Percentiles rank a stretch among this genome's conserved stretches.
Conservation (phyloP, 2,888 invertebrate genomes). For the Aleiodes alternator region DNA sequence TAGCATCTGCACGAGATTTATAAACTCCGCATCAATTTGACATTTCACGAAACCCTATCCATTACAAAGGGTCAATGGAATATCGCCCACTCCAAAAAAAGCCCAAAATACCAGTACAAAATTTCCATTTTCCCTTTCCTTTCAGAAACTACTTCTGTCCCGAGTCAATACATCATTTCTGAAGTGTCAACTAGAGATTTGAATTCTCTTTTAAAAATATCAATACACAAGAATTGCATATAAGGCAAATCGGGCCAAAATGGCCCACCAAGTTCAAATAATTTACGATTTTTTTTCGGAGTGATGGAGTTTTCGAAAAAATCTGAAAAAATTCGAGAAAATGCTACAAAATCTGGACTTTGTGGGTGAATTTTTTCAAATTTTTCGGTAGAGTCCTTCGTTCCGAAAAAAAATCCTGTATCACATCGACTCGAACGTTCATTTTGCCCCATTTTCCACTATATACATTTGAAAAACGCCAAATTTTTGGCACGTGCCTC, state of each 20-base stretch:
- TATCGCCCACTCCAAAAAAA: not conserved
- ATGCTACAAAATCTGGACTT: too few species aligned
- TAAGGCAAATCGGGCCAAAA: too few species aligned
- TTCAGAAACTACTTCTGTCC: not conserved
- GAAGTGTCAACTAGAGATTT: constrained; percentile 12
- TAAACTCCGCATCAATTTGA: not conserved
- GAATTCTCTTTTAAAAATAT: not conserved
- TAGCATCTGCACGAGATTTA: not conserved
- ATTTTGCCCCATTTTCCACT: too few species aligned
- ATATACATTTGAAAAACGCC: not conserved
- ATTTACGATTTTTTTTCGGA: too few species aligned
- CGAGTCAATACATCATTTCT: constrained; percentile 23
- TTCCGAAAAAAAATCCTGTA: too few species aligned
- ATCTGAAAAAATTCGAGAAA: too few species aligned
- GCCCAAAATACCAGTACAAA: not conserved
- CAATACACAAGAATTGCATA: not conserved
- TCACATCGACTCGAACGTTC: too few species aligned
- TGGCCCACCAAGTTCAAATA: too few species aligned
- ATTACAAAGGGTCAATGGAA: constrained; percentile 26
- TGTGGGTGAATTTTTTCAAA: too few species aligned
- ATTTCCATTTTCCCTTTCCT: not conserved
- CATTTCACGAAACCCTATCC: constrained; percentile 11
- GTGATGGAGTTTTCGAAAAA: too few species aligned
- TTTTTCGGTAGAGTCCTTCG: too few species aligned
- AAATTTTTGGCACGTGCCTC: constrained; percentile 25